phyloP scores from a whole-genome alignment of 2,888 invertebrate species.

The Diogma glabrata region DNA sequence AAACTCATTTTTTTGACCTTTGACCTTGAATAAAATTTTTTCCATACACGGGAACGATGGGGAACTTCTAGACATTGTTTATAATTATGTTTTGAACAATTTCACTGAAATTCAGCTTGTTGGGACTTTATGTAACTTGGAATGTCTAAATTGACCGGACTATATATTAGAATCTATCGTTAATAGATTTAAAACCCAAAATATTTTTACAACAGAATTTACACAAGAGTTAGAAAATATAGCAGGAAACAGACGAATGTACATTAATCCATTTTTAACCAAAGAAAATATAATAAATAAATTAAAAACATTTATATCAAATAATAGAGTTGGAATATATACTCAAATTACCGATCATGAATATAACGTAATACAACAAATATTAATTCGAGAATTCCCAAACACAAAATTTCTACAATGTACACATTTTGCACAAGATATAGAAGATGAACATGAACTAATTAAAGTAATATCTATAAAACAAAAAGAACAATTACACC shows the following conservation, averaged over 20 bases:
- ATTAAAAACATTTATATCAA: slow-evolving; percentile 10
- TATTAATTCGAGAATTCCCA: background rate
- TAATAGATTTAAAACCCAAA: slow-evolving; percentile 12
- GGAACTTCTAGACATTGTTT: no score
- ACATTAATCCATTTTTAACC: slow-evolving; percentile 4
- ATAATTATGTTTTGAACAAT: no score
- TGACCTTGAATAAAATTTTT: no score
- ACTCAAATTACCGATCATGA: slow-evolving; percentile 11
- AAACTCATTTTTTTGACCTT: no score
- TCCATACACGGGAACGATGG: no score
- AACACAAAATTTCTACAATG: background rate
- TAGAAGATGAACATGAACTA: background rate
- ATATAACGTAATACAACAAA: slow-evolving; percentile 10
- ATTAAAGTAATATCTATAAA: background rate
- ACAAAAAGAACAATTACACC: background rate
- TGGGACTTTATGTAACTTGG: no score
- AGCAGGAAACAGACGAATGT: slow-evolving; percentile 11
- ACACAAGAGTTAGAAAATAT: slow-evolving; percentile 14
- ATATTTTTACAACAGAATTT: slow-evolving; percentile 15
- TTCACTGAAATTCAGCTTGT: no score
- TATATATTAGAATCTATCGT: slow-evolving; percentile 15
- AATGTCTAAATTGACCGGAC: no score
- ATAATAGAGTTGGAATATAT: slow-evolving; percentile 10
- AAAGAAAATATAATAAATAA: background rate
- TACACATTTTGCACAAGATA: background rate